Evolutionary conservation across 2,888 invertebrate genomes (phyloP).

Genomic region (Melinaea menophilus): DNA sequence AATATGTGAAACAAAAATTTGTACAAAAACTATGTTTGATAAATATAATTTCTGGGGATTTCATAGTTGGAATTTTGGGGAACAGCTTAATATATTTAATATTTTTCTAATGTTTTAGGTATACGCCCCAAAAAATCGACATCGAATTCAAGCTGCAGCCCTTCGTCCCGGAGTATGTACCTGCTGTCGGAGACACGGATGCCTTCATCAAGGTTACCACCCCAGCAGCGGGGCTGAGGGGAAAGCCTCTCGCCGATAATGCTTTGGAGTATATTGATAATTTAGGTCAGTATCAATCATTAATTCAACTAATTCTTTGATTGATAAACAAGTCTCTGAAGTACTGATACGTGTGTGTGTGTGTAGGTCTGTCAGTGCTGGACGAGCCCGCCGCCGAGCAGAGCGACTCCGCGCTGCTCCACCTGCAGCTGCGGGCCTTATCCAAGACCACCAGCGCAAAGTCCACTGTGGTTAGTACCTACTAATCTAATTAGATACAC

Average conservation of each 20-base stretch:
- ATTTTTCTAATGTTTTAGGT: slow-evolving; percentile 73
- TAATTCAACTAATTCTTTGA: neutral
- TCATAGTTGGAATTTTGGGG: too few relatives aligned
- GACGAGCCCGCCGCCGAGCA: slow-evolving; percentile 98
- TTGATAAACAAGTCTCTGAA: too few relatives aligned
- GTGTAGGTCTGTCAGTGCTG: slow-evolving; percentile 82
- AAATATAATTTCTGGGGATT: too few relatives aligned
- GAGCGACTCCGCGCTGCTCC: slow-evolving; percentile 95
- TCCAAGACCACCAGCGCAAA: slow-evolving; percentile 71
- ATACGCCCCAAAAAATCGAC: slow-evolving; percentile 94
- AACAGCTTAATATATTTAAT: too few relatives aligned
- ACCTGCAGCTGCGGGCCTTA: slow-evolving; percentile 90
- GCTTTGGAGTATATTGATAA: slow-evolving; percentile 79
- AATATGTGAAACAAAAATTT: neutral
- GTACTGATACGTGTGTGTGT: neutral
- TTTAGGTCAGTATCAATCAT: slow-evolving; percentile 47
- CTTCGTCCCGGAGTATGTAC: slow-evolving; percentile 97
- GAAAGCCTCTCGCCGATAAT: slow-evolving; percentile 47
- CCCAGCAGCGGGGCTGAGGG: slow-evolving; percentile 80
- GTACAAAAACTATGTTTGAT: too few relatives aligned
- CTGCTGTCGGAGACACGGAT: slow-evolving; percentile 99
- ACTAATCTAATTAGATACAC: neutral
- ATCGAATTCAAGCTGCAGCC: slow-evolving; percentile 94
- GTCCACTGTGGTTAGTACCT: slow-evolving; percentile 58
- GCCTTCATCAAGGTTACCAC: slow-evolving; percentile 96